Percentiles rank a stretch among this genome's conserved stretches.
These are phyloP conservation scores for Eurois occulta DNA, from an alignment of 2,888 invertebrate species.

Conservation along the genomic window DNA sequence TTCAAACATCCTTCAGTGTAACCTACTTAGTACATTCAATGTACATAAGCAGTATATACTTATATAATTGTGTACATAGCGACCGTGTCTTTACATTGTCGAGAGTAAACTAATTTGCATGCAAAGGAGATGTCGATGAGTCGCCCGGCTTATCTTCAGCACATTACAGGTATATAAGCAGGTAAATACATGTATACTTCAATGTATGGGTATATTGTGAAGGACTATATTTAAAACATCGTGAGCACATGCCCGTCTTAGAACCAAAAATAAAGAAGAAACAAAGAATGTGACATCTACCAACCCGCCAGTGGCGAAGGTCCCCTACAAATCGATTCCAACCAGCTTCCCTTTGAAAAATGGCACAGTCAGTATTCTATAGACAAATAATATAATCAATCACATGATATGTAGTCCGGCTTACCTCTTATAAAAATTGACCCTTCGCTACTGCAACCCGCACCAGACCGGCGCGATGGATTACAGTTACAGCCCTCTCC, in stretches of 20 bases:
- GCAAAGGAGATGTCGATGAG: constrained; percentile 47
- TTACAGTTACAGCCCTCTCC: neutral
- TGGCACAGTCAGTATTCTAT: no score
- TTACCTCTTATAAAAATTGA: no score
- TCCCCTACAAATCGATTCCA: no score
- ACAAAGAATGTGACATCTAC: neutral
- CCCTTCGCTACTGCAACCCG: no score
- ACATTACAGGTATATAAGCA: constrained; percentile 17
- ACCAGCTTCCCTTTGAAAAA: no score
- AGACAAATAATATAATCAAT: no score
- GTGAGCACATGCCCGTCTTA: neutral
- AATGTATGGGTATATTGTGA: neutral
- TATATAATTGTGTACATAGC: constrained; percentile 25
- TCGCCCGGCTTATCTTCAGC: constrained; percentile 46
- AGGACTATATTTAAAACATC: neutral
- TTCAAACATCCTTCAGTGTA: constrained; percentile 23
- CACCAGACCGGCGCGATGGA: neutral
- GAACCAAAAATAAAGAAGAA: neutral
- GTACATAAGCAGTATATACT: constrained; percentile 16
- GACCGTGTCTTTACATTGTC: constrained; percentile 29
- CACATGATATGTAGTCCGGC: no score
- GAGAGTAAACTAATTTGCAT: constrained; percentile 67
- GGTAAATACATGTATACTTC: constrained; percentile 3
- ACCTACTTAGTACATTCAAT: constrained; percentile 22
- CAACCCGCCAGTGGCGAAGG: no score